Conservation (phyloP, 2,888 invertebrate genomes). For the Caenorhabditis sp. region DNA sequence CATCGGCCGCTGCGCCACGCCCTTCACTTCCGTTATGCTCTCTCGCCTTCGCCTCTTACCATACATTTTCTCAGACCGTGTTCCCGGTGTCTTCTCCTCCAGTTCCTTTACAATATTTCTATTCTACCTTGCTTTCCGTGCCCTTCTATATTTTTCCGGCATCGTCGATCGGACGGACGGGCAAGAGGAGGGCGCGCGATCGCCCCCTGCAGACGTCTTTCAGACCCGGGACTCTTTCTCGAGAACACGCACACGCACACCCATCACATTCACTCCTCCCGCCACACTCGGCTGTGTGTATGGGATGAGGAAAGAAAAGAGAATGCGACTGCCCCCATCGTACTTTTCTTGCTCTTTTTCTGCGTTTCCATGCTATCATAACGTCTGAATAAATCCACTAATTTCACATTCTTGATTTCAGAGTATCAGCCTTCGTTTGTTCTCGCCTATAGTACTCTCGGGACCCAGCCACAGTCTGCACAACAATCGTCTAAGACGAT, state of each 20-base stretch:
- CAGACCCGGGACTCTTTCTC: constrained; percentile 52
- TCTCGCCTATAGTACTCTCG: constrained; percentile 13
- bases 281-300: constrained; percentile 28
- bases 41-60: neutral
- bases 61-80: constrained; percentile 28
- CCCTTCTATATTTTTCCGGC: constrained; percentile 24
- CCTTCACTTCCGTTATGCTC: neutral
- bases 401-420: constrained; percentile 12
- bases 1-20: neutral
- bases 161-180: constrained; percentile 31
- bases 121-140: constrained; percentile 21
- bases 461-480: constrained; percentile 1
- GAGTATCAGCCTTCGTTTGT: constrained; percentile 21
- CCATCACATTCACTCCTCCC: constrained; percentile 53
- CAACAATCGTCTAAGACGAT: constrained; percentile 27
- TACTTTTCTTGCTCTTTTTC: constrained; percentile 10
- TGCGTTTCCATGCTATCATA: neutral
- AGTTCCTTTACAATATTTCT: neutral
- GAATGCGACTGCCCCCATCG: constrained; percentile 24
- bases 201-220: constrained; percentile 48
- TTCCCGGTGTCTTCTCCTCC: neutral
- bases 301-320: constrained; percentile 37
- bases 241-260: constrained; percentile 50
- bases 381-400: too few species aligned
- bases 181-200: constrained; percentile 24